These are phyloP conservation scores for Psittacus erithacus DNA, from an alignment of 2,113 vertebrate species.

Conservation along the genomic window DNA sequence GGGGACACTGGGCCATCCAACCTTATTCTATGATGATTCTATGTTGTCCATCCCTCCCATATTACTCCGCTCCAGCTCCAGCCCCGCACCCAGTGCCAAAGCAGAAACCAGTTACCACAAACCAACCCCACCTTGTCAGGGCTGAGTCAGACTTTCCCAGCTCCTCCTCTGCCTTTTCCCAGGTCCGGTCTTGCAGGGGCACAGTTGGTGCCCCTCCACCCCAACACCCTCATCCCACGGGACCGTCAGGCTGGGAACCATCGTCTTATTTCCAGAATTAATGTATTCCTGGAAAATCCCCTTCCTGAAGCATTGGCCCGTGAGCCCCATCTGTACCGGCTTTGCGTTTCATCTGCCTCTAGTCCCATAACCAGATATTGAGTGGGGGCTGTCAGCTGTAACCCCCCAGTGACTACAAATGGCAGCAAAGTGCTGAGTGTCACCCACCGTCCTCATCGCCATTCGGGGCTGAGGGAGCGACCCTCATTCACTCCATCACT, in stretches of 20 bases:
- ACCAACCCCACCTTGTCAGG: neutral
- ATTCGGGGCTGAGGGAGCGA: accelerated
- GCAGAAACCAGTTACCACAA: neutral
- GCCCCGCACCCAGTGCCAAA: neutral
- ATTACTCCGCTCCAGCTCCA: neutral
- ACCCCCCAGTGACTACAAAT: neutral
- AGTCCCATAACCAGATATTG: neutral
- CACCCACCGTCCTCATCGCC: accelerated
- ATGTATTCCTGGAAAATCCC: neutral
- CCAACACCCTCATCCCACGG: neutral
- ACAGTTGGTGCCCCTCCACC: neutral
- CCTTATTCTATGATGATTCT: neutral
- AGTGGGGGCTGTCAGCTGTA: neutral
- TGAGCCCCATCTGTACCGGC: neutral
- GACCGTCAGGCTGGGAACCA: neutral
- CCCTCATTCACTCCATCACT: accelerated
- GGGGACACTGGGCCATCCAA: neutral
- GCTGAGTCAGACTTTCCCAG: neutral
- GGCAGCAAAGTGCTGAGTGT: neutral
- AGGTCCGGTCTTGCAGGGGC: neutral
- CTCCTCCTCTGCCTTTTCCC: neutral
- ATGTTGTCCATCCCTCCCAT: accelerated
- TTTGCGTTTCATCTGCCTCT: accelerated
- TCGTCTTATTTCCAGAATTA: neutral
- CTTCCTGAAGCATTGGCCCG: neutral